Evolutionary conservation across 2,888 invertebrate genomes (phyloP), one percentile per base, ranked within the genome.

Genomic region (Eugnorisma glareosa): DNA sequence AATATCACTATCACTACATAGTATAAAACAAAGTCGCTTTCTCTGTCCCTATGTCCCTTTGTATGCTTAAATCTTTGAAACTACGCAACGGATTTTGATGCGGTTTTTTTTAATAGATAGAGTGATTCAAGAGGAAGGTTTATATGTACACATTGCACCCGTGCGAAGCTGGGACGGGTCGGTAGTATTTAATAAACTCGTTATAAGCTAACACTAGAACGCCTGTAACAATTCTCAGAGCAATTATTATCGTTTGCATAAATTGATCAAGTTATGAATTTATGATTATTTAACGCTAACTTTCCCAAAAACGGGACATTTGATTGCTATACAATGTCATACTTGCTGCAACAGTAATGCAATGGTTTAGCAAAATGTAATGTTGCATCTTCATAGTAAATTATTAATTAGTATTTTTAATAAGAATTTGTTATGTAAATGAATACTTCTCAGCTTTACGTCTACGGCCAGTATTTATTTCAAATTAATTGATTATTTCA

Each of bases 201-300:
- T 5, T 6, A 15, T 37, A 51, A 24, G 2, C 21, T 7, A 28
- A 35, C n/a, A 35, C 4, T 15, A 15, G 37, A 85, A 72, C 89
- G 89, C 88, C 88, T 88, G 66, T 35, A n/a, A 64, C 13, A 81
- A 82, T 69, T 70, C 40, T 31, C n/a, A 13, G 79, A 83, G 89
- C 88, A 89, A 86, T 73, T 40, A 28, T 70, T 67, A 31, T 68
- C 28, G 54, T 82, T 83, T 67, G 68, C 54, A 80, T 81, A 75
- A 72, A 74, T n/a, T 73, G 15, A 40, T 40, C 7, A 40, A 64
- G 40, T n/a, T 64, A 66, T 7, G 13, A 31, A 31, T 40, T 31
- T n/a, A 64, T 48, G 28, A 35, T 51, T 35, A 48, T 18, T 24
- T 48, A 45, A 35, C 1, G 24, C 15, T 8, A 54, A 35, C 2